Evolutionary conservation across 2,797 vertebrate genomes (phyloP), one percentile per base, ranked within the genome.

Genomic region (Sebastes wilsoni): DNA sequence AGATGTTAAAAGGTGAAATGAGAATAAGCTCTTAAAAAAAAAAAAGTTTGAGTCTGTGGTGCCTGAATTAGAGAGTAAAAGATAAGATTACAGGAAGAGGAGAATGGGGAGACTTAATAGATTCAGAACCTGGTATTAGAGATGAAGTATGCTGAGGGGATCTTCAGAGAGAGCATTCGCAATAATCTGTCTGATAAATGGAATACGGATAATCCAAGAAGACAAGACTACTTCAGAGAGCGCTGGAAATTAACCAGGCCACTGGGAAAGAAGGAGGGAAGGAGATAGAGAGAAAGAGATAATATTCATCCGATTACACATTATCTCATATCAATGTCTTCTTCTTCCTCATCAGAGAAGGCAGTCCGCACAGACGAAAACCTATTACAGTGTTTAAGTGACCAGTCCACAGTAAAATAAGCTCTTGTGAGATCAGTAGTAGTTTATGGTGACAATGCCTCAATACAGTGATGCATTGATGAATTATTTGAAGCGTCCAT

Each of bases 181-280:
- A 66, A 75, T 89, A 89, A 92, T 92, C 82, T 79, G 77, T 62
- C 23, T 69, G 82, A 88, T 83, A 75, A 90, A 90, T 83, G 72
- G 70, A 86, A 75, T 54, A 77, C 54, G 75, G 80, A 76, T 91
- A 83, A 92, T 90, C 85, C 82, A 68, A 42, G 82, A 76, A 62
- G 85, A 66, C 78, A 81, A 77, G 62, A 23, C 52, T 66, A 67
- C 68, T 77, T 75, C 28, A 59, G 10, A 66, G 55, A 81, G 78
- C 6, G 18, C 62, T 28, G 55, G 69, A 85, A 79, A 88, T 87
- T 12, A 90, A 86, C 66, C 68, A 65, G 77, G 75, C 72, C 83
- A 75, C 74, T 18, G 72, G 83, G 74, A 66, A 75, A 83, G 73
- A 61, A 20, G 18, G 75, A 77, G 55, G 12, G 22, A 62, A 52